Percentiles rank a stretch among this genome's conserved stretches.
These are phyloP conservation scores for Manduca sexta DNA, from an alignment of 1,140 invertebrate genomes.

Conservation along the genomic window DNA sequence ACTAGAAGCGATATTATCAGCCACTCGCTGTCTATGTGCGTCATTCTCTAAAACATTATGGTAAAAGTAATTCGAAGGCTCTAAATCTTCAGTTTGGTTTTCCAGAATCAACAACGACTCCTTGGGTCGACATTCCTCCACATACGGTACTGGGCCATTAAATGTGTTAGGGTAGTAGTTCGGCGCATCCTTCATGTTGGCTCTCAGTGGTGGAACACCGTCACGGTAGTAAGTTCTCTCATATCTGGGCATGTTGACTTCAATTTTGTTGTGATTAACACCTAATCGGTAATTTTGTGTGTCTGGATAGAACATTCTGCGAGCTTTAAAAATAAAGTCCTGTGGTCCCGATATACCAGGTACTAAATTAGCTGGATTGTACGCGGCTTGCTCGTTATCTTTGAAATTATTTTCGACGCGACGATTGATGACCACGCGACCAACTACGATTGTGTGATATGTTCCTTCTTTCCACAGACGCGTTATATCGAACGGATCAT, in stretches of 20 bases:
- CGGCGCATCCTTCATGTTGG: constrained; percentile 82
- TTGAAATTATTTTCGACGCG: constrained; percentile 89
- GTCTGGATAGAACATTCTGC: constrained; percentile 89
- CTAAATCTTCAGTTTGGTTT: constrained; percentile 39
- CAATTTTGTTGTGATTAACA: constrained; percentile 86
- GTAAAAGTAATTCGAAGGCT: constrained; percentile 36
- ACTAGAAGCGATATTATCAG: constrained; percentile 21
- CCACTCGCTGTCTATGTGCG: constrained; percentile 31
- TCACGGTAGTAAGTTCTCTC: constrained; percentile 80
- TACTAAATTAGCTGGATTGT: constrained; percentile 86
- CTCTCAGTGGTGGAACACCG: constrained; percentile 78
- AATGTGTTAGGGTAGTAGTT: constrained; percentile 97
- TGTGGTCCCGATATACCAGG: constrained; percentile 87
- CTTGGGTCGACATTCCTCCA: constrained; percentile 46
- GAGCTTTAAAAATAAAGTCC: constrained; percentile 89
- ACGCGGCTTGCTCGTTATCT: constrained; percentile 89
- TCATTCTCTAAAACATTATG: constrained; percentile 28
- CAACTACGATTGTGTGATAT: constrained; percentile 87
- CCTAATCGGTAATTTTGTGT: constrained; percentile 91
- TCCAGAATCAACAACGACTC: constrained; percentile 22
- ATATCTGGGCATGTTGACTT: constrained; percentile 89
- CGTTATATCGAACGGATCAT: constrained; percentile 80
- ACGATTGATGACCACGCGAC: constrained; percentile 84
- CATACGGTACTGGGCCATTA: constrained; percentile 77
- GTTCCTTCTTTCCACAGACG: constrained; percentile 87